Base-by-base conservation (phyloP, 2,113 vertebrate genomes). In the Lagopus muta region DNA sequence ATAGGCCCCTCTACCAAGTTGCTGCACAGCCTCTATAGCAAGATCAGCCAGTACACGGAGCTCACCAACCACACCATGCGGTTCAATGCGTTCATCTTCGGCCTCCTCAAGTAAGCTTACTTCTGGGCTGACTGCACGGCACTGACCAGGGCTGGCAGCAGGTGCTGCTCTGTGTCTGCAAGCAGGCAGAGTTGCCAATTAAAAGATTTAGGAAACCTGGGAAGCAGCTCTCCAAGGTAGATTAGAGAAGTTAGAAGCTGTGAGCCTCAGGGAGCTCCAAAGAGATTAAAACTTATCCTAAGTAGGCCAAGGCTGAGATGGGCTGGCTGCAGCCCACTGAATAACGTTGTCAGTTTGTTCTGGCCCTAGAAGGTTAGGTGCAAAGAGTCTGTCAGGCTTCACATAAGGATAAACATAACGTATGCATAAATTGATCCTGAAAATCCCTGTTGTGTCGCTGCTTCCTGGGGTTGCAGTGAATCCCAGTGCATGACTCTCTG, bases 11-110 rank as follows among this genome's bases (percentile, higher is more conserved):
- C 99, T 69, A 99, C 99, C 8, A 99, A 99, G 65, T 89, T 99
- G 61, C 97, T 99, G 66, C 98, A 99, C 81, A 98, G 97, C 92
- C 97, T 99, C 62, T 98, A 97, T 94, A 98, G 98, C 55, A 99
- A 99, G 87, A 98, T 99, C 96, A 99, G 98, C 97, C 98, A 99
- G 90, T 99, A 97, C 96, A 98, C 98, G 0, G 99, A 99, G 97
- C 98, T 99, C 93, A 99, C 97, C 70, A 99, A 97, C 89, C 98
- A 99, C 95, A 98, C 95, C 90, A 99, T 99, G 99, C 98, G 99
- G 88, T 98, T 99, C 95, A 99, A 99, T 0, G 98, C 99, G 10
- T 99, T 99, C 98, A 98, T 99, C 97, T 98, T 99, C 1, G 99
- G 99, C 72, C 98, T 99, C 52, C 99, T 99, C 93, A 99, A 99